Base-by-base conservation (phyloP, 2,797 vertebrate genomes). In the Esox masquinongy region DNA sequence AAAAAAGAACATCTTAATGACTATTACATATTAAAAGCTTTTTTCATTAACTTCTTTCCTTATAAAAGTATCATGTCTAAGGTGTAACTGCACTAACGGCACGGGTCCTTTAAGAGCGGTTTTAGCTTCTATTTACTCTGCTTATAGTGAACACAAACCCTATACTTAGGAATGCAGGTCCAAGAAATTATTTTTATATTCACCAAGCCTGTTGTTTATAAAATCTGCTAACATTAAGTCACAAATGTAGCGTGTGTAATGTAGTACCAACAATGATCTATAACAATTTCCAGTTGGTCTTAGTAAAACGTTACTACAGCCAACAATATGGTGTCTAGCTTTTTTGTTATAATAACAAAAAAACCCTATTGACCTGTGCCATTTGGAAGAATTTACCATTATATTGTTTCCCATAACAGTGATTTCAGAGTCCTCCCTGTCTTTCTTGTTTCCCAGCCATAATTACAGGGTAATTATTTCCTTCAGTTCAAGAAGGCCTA, bases 381-480 rank as follows among this genome's bases (percentile, higher is more conserved):
- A 53, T 53, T 53, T 53, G 17, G 29, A 31, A 53, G 19, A 19
- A 16, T 4, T 16, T 15, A 19, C 50, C 17, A 22, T 69, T 24
- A 1, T 4, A 11, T 6, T 69, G 39, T 49, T 69, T 22, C 67
- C n/a, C 49, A 86, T 88, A 80, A 87, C 76, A 87, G 81, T 85
- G 76, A 82, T 68, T 77, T 26, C 82, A 77, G 78, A 83, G 75
- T 87, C 79, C 79, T 70, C 76, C 29, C 29, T 31, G 29, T 31
- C 29, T 31, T 31, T 1, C 29, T 31, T 3, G 3, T 31, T 73
- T 73, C 72, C 78, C 76, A 75, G 74, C 72, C 76, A 77, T 87
- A 87, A 90, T 90, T 87, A 87, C 67, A 73, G 82, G 81, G 80
- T 87, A 88, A 90, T 86, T 67, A 86, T 80, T 88, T 87, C 88